These are phyloP conservation scores for Seira musarum DNA, from an alignment of 2,888 invertebrate species.

Conservation along the genomic window DNA sequence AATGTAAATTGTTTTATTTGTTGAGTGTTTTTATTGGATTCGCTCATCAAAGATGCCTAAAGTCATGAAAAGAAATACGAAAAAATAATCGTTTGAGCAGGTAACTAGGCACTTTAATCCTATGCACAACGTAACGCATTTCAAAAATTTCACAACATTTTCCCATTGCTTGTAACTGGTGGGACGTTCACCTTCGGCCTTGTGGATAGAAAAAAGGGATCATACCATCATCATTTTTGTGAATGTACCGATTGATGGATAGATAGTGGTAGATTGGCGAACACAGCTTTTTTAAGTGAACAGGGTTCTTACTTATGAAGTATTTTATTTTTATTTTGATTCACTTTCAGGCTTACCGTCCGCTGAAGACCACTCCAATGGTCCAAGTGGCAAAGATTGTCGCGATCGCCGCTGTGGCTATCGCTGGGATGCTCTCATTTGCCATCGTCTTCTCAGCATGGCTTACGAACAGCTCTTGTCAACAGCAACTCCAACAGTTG, in stretches of 20 bases:
- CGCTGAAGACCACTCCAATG: slow-evolving; percentile 77
- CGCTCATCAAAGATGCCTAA: too few species aligned
- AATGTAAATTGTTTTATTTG: too few species aligned
- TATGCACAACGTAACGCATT: neutral
- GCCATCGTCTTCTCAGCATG: slow-evolving; percentile 69
- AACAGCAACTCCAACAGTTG: slow-evolving; percentile 59
- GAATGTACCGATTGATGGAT: neutral
- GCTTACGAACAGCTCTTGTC: slow-evolving; percentile 63
- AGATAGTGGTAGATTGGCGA: neutral
- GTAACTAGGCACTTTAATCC: neutral
- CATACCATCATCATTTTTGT: neutral
- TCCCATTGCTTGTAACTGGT: neutral
- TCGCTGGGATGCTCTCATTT: slow-evolving; percentile 78
- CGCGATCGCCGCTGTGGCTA: slow-evolving; percentile 85
- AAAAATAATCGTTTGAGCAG: neutral
- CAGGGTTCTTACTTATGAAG: too few species aligned
- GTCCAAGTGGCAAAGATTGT: slow-evolving; percentile 91
- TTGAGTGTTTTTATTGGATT: too few species aligned
- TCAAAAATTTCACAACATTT: slow-evolving; percentile 1
- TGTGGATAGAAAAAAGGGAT: neutral
- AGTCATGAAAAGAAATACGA: too few species aligned
- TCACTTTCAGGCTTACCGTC: slow-evolving; percentile 82
- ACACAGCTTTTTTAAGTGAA: neutral
- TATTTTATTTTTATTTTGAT: neutral
- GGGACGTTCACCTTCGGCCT: slow-evolving; percentile 9